A percentile compares a stretch with the other conserved stretches of the same genome.
phyloP scores from a whole-genome alignment of 1,140 invertebrate genomes.

The Periplaneta americana region DNA sequence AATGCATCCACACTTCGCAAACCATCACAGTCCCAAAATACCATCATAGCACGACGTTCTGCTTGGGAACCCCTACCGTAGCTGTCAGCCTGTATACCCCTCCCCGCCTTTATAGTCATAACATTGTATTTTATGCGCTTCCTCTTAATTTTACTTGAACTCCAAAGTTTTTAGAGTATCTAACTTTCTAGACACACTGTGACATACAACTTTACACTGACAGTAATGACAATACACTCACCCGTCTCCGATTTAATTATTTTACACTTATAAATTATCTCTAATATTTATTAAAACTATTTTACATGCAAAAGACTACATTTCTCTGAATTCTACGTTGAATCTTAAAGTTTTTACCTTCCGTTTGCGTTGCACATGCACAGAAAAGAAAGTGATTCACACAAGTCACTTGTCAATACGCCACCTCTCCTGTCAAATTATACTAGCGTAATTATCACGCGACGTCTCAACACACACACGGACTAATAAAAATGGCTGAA shows the following conservation, averaged over 20 bases:
- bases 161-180: not conserved
- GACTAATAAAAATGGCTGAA: slow-evolving; percentile 18
- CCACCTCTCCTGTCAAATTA: not conserved
- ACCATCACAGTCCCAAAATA: slow-evolving; percentile 8
- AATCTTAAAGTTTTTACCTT: not conserved
- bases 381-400: not conserved
- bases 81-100: not conserved
- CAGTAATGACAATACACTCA: not conserved
- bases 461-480: not conserved
- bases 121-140: not conserved
- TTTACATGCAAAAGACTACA: not conserved
- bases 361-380: not conserved
- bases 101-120: not conserved
- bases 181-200: not conserved
- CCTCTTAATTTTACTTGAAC: not conserved
- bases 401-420: not conserved
- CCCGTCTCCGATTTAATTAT: not conserved
- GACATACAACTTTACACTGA: not conserved
- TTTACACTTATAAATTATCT: not conserved
- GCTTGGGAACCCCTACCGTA: not conserved
- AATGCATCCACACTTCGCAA: slow-evolving; percentile 12
- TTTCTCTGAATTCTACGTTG: not conserved
- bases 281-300: not conserved
- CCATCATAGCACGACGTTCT: not conserved
- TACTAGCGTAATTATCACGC: slow-evolving; percentile 7